Base-by-base conservation (phyloP, 2,888 invertebrate species). In the Salpingus planirostris region DNA sequence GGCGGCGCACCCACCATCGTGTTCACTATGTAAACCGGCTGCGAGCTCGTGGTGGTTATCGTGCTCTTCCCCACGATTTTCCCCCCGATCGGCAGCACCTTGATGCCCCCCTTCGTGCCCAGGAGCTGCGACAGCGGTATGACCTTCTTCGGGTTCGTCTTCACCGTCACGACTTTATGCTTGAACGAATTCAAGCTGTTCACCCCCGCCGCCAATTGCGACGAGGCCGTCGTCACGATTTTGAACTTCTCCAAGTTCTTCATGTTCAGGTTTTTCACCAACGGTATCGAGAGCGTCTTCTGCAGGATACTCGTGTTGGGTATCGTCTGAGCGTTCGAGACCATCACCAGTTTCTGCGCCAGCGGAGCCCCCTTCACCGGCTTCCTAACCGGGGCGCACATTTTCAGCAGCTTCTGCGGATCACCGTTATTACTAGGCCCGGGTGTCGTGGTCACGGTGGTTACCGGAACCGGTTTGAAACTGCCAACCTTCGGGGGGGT, bases 191-290 rank as follows among this genome's bases (percentile, higher is more conserved):
- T n/a, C 13, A 46, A 37, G 37, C 43, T 47, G 27, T 52, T 47
- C 3, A 44, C 38, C 15, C 15, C 21, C n/a, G 43, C 24, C 10
- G 40, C 38, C 6, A 42, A 33, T 6, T 49, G 46, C 23, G 43
- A 42, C 22, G 44, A 38, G 36, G 38, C 48, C 13, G 51, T 55
- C 2, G 59, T 52, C 3, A 64, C 57, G 22, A 64, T 62, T 54
- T 64, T 63, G 40, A 64, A 63, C 43, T 65, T 65, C 33, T 64
- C 64, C 14, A 64, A 54, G 43, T 60, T 63, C 43, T 62, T 62
- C 36, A 62, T 57, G 1, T 62, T 57, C 27, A 65, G 51, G 40
- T 62, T 65, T 42, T 62, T 64, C 24, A 61, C 57, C 29, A 60
- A 57, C 2, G 64, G 61, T 29, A 63, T 60, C 11, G 61, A 57